Conservation (phyloP, 2,888 invertebrate genomes). For the Tenthredo mesomela region DNA sequence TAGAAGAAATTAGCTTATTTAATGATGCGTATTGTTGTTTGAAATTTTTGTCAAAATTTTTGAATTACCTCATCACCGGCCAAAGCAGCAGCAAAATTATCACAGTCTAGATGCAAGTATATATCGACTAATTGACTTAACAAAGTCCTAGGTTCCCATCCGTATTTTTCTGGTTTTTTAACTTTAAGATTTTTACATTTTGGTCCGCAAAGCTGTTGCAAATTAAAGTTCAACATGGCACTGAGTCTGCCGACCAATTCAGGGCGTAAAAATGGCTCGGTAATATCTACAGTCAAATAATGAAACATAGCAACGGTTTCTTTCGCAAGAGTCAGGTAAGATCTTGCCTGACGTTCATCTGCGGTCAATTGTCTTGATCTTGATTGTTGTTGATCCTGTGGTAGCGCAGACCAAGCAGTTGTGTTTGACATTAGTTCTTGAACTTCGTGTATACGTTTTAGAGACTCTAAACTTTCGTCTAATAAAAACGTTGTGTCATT, state of each 20-base stretch:
- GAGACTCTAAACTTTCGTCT: conserved; percentile 96
- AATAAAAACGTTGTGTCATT: conserved; percentile 98
- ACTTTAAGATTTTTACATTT: conserved; percentile 97
- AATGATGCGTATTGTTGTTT: conserved; percentile 6
- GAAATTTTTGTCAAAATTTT: conserved; percentile 31
- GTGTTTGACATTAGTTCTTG: conserved; percentile 91
- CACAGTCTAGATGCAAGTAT: conserved; percentile 97
- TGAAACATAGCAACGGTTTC: conserved; percentile 99
- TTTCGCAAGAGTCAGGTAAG: conserved; percentile 93
- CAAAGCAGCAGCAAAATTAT: conserved; percentile 93
- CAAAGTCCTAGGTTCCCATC: conserved; percentile 97
- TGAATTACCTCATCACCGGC: conserved; percentile 94
- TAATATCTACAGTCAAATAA: conserved; percentile 96
- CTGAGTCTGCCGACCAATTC: conserved; percentile 96
- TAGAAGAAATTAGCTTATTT: background rate
- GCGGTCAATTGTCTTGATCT: conserved; percentile 89
- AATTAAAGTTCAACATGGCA: conserved; percentile 99
- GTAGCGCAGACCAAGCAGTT: conserved; percentile 84
- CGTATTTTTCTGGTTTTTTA: conserved; percentile 95
- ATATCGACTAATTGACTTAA: conserved; percentile 96
- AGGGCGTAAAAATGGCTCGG: conserved; percentile 95
- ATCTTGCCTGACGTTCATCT: conserved; percentile 93
- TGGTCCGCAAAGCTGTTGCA: conserved; percentile 97
- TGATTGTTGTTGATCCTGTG: conserved; percentile 86
- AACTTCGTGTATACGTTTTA: conserved; percentile 92